phyloP scores from a whole-genome alignment of 2,797 vertebrate genomes.

The Sus cebifrons region DNA sequence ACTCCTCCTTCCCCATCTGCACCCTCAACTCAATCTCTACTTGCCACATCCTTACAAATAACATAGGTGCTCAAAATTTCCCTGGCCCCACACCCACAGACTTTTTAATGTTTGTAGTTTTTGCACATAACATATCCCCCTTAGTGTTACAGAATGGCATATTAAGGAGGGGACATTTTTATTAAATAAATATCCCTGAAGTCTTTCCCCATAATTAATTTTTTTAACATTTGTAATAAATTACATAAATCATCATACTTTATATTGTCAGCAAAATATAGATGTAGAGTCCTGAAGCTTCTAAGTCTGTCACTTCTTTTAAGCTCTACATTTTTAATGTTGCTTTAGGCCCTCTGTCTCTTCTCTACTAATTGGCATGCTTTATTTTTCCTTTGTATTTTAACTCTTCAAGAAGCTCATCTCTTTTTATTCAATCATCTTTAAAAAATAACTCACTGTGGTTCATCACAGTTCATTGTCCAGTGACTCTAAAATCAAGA shows the following conservation, averaged over 20 bases:
- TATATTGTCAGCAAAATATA: conserved; percentile 37
- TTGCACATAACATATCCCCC: background rate
- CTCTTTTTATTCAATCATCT: conserved; percentile 42
- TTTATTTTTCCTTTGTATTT: conserved; percentile 36
- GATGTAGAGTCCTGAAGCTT: background rate
- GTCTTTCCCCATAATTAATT: conserved; percentile 53
- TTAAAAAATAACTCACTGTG: background rate
- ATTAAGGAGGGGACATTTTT: conserved; percentile 29
- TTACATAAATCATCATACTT: conserved; percentile 7
- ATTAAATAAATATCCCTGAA: conserved; percentile 49
- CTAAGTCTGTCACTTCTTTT: background rate
- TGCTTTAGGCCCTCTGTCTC: conserved; percentile 15
- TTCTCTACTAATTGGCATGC: conserved; percentile 43
- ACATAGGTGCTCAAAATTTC: background rate
- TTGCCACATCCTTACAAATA: background rate
- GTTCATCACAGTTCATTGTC: conserved; percentile 28
- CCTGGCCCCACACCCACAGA: background rate
- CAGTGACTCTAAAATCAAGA: background rate
- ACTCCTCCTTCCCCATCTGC: background rate
- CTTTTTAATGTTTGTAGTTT: conserved; percentile 37
- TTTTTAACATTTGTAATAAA: conserved; percentile 61
- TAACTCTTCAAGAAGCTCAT: background rate
- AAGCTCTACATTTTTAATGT: conserved; percentile 51
- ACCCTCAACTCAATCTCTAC: background rate
- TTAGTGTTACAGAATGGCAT: background rate